Conservation (phyloP, 2,797 vertebrate species). For the Miichthys miiuy region DNA sequence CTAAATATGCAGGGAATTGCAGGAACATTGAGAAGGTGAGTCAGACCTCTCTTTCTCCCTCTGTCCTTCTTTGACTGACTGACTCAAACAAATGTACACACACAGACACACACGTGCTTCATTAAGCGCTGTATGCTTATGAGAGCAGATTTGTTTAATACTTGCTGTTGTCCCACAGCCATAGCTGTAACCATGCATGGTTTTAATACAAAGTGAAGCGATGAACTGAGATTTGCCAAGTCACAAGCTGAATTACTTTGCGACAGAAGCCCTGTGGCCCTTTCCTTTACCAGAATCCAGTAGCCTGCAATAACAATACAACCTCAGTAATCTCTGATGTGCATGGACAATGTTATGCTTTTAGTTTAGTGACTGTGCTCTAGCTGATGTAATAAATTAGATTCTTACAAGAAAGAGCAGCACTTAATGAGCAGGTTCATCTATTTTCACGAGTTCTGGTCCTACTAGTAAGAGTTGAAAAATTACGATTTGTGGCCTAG, state of each 20-base stretch:
- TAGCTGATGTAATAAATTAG: neutral
- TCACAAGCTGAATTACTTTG: slow-evolving; percentile 63
- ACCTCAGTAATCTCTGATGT: slow-evolving; percentile 25
- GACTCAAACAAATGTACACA: slow-evolving; percentile 8
- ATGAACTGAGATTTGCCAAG: slow-evolving; percentile 52
- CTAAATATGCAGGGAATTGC: neutral
- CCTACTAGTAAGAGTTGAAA: neutral
- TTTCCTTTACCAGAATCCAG: slow-evolving; percentile 24
- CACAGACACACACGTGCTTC: slow-evolving; percentile 20
- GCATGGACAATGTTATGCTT: slow-evolving; percentile 21
- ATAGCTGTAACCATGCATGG: slow-evolving; percentile 34
- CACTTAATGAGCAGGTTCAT: neutral
- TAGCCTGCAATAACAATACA: slow-evolving; percentile 28
- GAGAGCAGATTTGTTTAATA: slow-evolving; percentile 59
- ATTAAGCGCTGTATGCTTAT: slow-evolving; percentile 44
- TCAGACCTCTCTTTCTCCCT: slow-evolving; percentile 10
- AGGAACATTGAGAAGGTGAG: slow-evolving; percentile 18
- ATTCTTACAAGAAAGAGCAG: neutral
- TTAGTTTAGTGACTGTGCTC: slow-evolving; percentile 13
- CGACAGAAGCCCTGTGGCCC: slow-evolving; percentile 42
- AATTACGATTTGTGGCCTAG: slow-evolving; percentile 1
- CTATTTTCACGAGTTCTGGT: neutral
- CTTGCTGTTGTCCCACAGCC: slow-evolving; percentile 42
- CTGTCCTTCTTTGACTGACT: neutral
- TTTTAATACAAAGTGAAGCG: slow-evolving; percentile 48